Conservation (phyloP, 2,888 invertebrate species). For the Leptinotarsa haldemani region DNA sequence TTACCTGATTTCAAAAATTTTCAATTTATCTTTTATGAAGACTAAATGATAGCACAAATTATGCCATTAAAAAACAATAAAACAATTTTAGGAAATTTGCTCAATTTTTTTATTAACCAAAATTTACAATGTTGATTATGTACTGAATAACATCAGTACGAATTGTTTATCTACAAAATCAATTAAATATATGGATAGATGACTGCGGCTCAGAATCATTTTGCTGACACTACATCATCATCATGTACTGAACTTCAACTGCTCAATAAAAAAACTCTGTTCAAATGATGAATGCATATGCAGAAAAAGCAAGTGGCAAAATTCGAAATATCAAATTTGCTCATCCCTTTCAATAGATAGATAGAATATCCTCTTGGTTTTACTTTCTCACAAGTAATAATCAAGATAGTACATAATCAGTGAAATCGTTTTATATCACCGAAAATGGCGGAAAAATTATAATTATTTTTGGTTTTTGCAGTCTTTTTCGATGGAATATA, state of each 20-base stretch:
- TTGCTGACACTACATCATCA: constrained; percentile 38
- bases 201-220: constrained; percentile 40
- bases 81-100: constrained; percentile 23
- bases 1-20: too few species aligned
- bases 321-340: too few species aligned
- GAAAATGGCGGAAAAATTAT: not conserved
- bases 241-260: not conserved
- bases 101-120: constrained; percentile 54
- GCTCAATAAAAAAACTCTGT: not conserved
- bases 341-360: too few species aligned
- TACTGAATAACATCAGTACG: constrained; percentile 47
- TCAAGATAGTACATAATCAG: too few species aligned
- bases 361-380: too few species aligned
- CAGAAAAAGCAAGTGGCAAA: not conserved
- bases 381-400: not conserved
- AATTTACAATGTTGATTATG: constrained; percentile 53
- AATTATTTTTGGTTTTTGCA: constrained; percentile 11
- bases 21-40: too few species aligned
- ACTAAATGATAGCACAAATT: not conserved
- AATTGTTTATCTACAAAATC: constrained; percentile 52
- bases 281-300: not conserved
- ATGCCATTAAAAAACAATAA: not conserved
- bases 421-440: not conserved
- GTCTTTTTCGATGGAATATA: not conserved
- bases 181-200: constrained; percentile 46